These are phyloP conservation scores for Megastigmus dorsalis DNA, from an alignment of 2,888 invertebrate species.

Conservation along the genomic window DNA sequence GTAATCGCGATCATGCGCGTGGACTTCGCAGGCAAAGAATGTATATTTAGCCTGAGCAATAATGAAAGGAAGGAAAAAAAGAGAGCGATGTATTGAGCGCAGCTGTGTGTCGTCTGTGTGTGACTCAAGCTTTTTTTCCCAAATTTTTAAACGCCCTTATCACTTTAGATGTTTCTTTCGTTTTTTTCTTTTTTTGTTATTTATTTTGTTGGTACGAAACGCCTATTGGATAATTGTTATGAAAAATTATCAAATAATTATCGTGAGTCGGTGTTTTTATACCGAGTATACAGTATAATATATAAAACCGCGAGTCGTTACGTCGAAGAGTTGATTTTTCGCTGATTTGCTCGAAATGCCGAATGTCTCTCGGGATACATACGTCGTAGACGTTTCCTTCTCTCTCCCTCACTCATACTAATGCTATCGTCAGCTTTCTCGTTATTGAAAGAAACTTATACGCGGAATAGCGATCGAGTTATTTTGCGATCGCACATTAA, in stretches of 20 bases:
- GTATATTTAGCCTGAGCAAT: too few species aligned
- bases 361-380: too few species aligned
- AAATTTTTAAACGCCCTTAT: neutral
- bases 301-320: neutral
- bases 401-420: too few species aligned
- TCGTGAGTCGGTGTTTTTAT: neutral
- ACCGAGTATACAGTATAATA: neutral
- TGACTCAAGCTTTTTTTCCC: neutral
- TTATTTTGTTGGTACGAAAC: neutral
- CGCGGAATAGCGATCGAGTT: constrained; percentile 1
- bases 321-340: neutral
- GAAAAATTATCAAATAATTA: constrained; percentile 8
- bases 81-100: too few species aligned
- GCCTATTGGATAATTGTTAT: neutral
- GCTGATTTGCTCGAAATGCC: neutral
- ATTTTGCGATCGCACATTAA: neutral
- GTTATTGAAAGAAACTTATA: neutral
- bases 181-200: too few species aligned
- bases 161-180: too few species aligned
- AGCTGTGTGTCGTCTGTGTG: too few species aligned
- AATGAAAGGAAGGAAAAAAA: too few species aligned
- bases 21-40: too few species aligned
- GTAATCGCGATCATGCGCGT: too few species aligned
- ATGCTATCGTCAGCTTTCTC: constrained; percentile 4
- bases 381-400: too few species aligned